These are phyloP conservation scores for Eurytoma adleriae DNA, from an alignment of 2,888 invertebrate genomes.

Conservation along the genomic window DNA sequence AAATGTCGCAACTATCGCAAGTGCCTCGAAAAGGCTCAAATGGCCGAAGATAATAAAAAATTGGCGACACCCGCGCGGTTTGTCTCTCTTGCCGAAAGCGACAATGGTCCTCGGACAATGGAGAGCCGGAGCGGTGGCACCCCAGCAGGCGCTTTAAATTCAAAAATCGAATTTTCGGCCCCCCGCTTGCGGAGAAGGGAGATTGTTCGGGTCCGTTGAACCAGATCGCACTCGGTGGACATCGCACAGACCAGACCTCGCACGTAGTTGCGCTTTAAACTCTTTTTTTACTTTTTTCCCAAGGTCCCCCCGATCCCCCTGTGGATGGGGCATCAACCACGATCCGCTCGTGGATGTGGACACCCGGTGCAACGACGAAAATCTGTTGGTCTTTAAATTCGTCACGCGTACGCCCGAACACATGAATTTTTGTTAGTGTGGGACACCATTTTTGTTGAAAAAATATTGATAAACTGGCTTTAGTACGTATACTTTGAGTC, in stretches of 20 bases:
- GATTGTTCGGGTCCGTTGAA: slow-evolving; percentile 70
- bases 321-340: not conserved
- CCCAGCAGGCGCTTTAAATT: slow-evolving; percentile 67
- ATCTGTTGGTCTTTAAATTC: slow-evolving; percentile 20
- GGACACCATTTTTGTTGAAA: not conserved
- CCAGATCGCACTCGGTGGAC: slow-evolving; percentile 60
- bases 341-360: slow-evolving; percentile 20
- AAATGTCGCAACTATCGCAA: slow-evolving; percentile 11
- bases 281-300: slow-evolving; percentile 36
- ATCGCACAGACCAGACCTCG: slow-evolving; percentile 12
- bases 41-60: slow-evolving; percentile 57
- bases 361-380: slow-evolving; percentile 31
- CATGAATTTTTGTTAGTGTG: not conserved
- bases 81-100: not conserved
- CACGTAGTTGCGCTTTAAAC: slow-evolving; percentile 34
- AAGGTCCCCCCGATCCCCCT: not conserved
- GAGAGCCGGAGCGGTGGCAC: not conserved
- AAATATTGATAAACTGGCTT: too few relatives aligned
- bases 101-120: slow-evolving; percentile 52
- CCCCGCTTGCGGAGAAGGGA: slow-evolving; percentile 14
- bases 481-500: too few relatives aligned
- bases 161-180: slow-evolving; percentile 72
- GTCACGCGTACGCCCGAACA: not conserved
- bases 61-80: slow-evolving; percentile 55
- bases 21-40: slow-evolving; percentile 38